Conservation (phyloP, 1,140 invertebrate genomes). For the Philopotamus ludificatus region DNA sequence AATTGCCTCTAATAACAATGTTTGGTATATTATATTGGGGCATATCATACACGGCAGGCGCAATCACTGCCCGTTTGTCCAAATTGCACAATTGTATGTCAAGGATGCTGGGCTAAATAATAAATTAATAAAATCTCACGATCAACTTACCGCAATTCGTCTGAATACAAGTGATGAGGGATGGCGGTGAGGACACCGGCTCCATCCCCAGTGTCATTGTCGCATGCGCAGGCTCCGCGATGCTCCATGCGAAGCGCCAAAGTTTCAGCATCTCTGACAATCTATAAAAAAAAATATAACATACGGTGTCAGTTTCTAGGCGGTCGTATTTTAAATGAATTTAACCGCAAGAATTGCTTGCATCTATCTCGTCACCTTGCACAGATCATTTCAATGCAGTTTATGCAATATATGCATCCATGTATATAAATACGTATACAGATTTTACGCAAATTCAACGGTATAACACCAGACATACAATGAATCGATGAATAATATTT, state of each 20-base stretch:
- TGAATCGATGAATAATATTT: too few relatives aligned
- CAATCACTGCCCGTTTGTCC: background rate
- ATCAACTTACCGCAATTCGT: constrained; percentile 62
- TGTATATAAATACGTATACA: too few relatives aligned
- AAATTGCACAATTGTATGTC: constrained; percentile 8
- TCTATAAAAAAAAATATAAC: constrained; percentile 60
- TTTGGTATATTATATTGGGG: background rate
- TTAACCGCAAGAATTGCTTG: too few relatives aligned
- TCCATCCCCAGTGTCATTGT: constrained; percentile 98
- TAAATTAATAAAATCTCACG: background rate
- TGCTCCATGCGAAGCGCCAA: constrained; percentile 97
- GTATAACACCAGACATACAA: too few relatives aligned
- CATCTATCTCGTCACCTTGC: too few relatives aligned
- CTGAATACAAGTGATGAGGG: constrained; percentile 89
- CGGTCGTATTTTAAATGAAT: background rate
- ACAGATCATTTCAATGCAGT: too few relatives aligned
- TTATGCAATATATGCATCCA: too few relatives aligned
- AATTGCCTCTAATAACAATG: too few relatives aligned
- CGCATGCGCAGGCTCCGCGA: constrained; percentile 95
- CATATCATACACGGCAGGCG: background rate
- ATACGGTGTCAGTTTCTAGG: background rate
- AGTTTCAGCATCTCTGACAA: constrained; percentile 90
- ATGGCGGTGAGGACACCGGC: constrained; percentile 95
- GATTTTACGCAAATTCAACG: too few relatives aligned
- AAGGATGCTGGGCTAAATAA: constrained; percentile 9